Evolutionary conservation across 1,140 invertebrate species (phyloP), one percentile per base, ranked within the genome.

Genomic region (Eriosoma lanigerum): DNA sequence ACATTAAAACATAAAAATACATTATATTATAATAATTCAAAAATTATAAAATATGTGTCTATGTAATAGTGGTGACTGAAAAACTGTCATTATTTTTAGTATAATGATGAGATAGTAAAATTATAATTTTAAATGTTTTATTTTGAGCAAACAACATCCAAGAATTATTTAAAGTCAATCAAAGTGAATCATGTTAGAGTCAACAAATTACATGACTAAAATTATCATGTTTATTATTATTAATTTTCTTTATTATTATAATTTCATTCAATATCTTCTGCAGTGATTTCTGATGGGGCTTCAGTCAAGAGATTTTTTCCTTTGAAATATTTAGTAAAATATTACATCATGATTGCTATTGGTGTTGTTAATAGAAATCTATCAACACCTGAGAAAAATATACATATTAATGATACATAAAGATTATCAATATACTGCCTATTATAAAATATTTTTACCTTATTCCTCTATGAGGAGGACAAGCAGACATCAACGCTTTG

Each of bases 401-500:
- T 24, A 19, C 44, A 10, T 62, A 81, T 82, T 70, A 38, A 38
- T 38, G 9, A 81, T 64, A 48, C 21, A 24, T 70, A 38, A 38
- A 38, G 1, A n/a, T 4, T 29, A 3, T 60, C 9, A 12, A 52
- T 44, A 13, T 81, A 32, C 44, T 3, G 38, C 17, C 15, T 32
- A 15, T 32, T 21, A 15, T 3, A 1, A 82, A 82, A 75, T 75
- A 56, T 80, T 82, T 68, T 87, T 87, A 91, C 93, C 94, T 82
- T 84, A 99, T 97, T 10, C 97, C 97, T 19, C 94, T 97, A 88
- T 99, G 98, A 26, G 98, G 98, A 4, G 98, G 98, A 86, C 95
- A 96, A 21, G 97, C 98, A 84, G 89, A 93, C 46, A 89, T 88
- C 44, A 99, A 88, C 21, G 97, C 97, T 83, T 94, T 90, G 12